phyloP scores from a whole-genome alignment of 2,888 invertebrate genomes.

The Lasioglossum zephyrum region DNA sequence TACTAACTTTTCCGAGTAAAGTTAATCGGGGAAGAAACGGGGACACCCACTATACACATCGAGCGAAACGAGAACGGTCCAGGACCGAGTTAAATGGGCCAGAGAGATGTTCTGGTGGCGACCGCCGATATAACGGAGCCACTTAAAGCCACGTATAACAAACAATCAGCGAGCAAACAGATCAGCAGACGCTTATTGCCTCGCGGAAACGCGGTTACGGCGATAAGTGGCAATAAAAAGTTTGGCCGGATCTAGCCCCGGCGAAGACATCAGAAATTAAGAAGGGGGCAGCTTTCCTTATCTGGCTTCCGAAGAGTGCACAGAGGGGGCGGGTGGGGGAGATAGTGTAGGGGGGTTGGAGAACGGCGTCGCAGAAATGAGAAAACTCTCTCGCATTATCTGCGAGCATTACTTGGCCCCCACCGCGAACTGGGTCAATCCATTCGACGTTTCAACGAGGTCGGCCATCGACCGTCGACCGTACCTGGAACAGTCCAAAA shows the following conservation, averaged over 20 bases:
- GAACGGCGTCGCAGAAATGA: conserved; percentile 57
- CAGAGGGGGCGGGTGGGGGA: not conserved
- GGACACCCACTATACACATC: not conserved
- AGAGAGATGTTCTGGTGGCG: not conserved
- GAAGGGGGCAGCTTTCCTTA: conserved; percentile 42
- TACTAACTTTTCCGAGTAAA: not conserved
- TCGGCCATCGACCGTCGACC: conserved; percentile 58
- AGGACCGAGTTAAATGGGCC: conserved; percentile 4
- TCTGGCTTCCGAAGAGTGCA: conserved; percentile 12
- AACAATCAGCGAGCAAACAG: conserved; percentile 40
- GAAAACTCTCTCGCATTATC: conserved; percentile 64
- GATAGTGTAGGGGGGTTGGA: not conserved
- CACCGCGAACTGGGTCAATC: conserved; percentile 66
- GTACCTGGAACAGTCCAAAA: conserved; percentile 61
- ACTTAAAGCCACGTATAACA: conserved; percentile 36
- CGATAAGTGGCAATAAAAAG: conserved; percentile 52
- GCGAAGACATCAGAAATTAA: conserved; percentile 54
- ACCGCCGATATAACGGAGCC: conserved; percentile 18
- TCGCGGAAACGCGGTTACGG: conserved; percentile 35
- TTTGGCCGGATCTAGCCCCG: conserved; percentile 27
- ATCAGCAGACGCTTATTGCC: conserved; percentile 35
- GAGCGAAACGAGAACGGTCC: not conserved
- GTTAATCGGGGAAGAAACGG: not conserved
- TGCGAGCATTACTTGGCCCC: conserved; percentile 55
- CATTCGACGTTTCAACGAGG: conserved; percentile 56